These are phyloP conservation scores for Pollenia griseotomentosa DNA, from an alignment of 2,888 invertebrate genomes.

Conservation along the genomic window DNA sequence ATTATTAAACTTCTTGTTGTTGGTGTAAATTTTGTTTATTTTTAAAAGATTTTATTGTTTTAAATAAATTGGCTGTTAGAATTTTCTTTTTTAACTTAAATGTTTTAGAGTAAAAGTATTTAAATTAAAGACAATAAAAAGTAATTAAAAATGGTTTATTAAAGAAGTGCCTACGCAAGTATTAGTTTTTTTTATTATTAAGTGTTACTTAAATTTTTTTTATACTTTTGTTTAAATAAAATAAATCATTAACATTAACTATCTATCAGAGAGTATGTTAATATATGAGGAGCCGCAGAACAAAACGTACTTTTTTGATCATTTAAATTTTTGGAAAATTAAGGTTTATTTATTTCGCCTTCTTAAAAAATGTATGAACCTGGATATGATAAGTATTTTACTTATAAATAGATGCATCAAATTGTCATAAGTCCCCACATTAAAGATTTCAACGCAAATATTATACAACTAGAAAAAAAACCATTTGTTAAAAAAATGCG, in stretches of 20 bases:
- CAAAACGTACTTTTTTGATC: no score
- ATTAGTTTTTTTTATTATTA: constrained; percentile 21
- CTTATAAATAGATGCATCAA: no score
- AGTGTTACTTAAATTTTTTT: constrained; percentile 17
- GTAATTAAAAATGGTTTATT: neutral
- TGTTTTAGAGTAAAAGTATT: constrained; percentile 1
- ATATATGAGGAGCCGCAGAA: no score
- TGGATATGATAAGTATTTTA: no score
- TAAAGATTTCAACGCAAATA: no score
- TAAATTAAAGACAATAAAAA: constrained; percentile 1
- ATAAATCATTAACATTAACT: constrained; percentile 11
- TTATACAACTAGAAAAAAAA: no score
- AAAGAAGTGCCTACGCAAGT: constrained; percentile 24
- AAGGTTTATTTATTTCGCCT: no score
- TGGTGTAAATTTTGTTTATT: constrained; percentile 55
- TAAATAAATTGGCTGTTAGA: constrained; percentile 34
- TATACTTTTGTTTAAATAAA: constrained; percentile 19
- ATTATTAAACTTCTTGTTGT: constrained; percentile 37
- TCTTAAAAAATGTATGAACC: no score
- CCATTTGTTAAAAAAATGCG: no score
- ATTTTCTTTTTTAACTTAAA: constrained; percentile 14
- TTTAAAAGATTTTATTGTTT: constrained; percentile 66
- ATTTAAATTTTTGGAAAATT: no score
- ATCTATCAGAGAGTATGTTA: no score
- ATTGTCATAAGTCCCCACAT: no score